Percentiles rank a stretch among this genome's conserved stretches.
phyloP scores from a whole-genome alignment of 2,113 vertebrate species.

The Malaclemys terrapin region DNA sequence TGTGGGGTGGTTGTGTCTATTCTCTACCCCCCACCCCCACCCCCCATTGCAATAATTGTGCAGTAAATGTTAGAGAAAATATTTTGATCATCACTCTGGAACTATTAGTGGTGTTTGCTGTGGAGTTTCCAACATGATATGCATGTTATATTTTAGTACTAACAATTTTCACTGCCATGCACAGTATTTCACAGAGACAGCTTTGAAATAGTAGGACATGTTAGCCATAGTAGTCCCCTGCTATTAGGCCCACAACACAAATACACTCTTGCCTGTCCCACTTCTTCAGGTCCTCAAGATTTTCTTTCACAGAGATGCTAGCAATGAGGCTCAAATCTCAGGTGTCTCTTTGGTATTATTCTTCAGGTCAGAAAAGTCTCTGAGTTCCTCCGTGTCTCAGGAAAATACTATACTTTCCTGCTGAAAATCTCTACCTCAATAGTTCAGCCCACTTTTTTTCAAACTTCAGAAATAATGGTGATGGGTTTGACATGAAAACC shows the following conservation, averaged over 20 bases:
- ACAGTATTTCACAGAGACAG: background rate
- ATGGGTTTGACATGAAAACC: background rate
- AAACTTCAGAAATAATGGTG: background rate
- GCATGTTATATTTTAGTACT: background rate
- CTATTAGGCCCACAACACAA: background rate
- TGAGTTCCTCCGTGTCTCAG: background rate
- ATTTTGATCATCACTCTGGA: background rate
- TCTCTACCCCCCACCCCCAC: no score
- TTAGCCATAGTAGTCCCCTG: background rate
- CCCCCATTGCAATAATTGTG: no score
- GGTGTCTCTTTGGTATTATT: background rate
- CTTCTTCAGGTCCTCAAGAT: background rate
- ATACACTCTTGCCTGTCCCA: background rate
- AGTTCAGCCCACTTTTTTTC: background rate
- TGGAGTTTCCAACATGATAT: background rate
- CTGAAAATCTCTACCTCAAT: rapidly evolving
- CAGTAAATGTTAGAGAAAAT: background rate
- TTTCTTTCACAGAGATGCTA: background rate
- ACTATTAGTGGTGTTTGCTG: background rate
- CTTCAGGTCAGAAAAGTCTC: background rate
- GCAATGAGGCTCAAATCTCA: no score
- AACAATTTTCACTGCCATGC: background rate
- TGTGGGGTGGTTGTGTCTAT: no score
- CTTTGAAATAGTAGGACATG: background rate
- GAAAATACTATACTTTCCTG: background rate